Percentiles rank a stretch among this genome's conserved stretches.
These are phyloP conservation scores for Sinocyclocheilus maitianheensis DNA, from an alignment of 2,113 vertebrate species.

Conservation along the genomic window DNA sequence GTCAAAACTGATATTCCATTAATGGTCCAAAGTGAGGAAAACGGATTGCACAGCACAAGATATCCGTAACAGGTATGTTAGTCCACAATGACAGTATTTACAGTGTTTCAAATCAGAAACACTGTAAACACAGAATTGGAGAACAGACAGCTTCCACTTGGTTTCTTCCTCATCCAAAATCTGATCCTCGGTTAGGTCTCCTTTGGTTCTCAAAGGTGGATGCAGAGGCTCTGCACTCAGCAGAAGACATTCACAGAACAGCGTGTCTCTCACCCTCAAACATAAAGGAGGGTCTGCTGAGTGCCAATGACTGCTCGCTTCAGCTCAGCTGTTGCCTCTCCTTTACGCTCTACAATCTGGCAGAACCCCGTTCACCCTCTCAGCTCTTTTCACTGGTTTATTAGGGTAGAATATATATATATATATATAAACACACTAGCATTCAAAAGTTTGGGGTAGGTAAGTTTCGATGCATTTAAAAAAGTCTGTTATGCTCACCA, in stretches of 20 bases:
- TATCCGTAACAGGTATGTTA: constrained; percentile 1
- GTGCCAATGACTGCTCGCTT: constrained; percentile 71
- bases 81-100: constrained; percentile 18
- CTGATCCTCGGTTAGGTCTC: constrained; percentile 14
- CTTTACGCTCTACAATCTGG: constrained; percentile 66
- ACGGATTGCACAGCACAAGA: background rate
- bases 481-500: background rate
- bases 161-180: constrained; percentile 41
- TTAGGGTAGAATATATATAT: background rate
- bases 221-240: constrained; percentile 35
- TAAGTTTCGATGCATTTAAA: background rate
- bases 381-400: constrained; percentile 36
- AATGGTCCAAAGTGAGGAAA: constrained; percentile 19
- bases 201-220: constrained; percentile 24
- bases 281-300: constrained; percentile 66
- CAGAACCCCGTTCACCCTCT: constrained; percentile 33
- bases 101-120: background rate
- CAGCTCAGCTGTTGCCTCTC: constrained; percentile 80
- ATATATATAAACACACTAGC: background rate
- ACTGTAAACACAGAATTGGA: background rate
- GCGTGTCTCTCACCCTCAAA: constrained; percentile 9
- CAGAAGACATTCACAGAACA: constrained; percentile 37
- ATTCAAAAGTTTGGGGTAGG: background rate
- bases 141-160: constrained; percentile 39
- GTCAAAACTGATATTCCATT: constrained; percentile 40